A percentile compares a stretch with the other conserved stretches of the same genome.
phyloP scores from a whole-genome alignment of 2,113 vertebrate species.

The Maccullochella peelii region DNA sequence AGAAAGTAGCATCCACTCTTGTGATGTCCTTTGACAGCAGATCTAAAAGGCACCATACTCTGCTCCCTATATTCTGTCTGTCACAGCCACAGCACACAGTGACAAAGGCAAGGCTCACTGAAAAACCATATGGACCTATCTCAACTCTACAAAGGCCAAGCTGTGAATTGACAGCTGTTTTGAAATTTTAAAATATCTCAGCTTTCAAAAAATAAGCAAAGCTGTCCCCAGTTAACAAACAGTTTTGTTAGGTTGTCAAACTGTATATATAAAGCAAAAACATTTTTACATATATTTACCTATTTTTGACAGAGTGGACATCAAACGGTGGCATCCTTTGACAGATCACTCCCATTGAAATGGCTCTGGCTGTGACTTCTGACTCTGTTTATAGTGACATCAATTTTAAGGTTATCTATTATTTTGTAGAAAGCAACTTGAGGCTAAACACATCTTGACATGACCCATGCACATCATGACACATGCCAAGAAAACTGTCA shows the following conservation, averaged over 20 bases:
- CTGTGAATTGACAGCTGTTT: constrained; percentile 66
- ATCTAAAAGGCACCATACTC: constrained; percentile 56
- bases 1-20: constrained; percentile 38
- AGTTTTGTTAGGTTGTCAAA: constrained; percentile 60
- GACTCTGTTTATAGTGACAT: neutral
- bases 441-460: neutral
- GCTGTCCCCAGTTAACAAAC: constrained; percentile 28
- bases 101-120: constrained; percentile 33
- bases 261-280: constrained; percentile 24
- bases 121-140: constrained; percentile 36
- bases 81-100: constrained; percentile 50
- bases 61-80: constrained; percentile 54
- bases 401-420: neutral
- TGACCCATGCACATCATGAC: neutral
- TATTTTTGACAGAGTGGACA: constrained; percentile 36
- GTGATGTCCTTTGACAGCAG: constrained; percentile 67
- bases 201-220: constrained; percentile 44
- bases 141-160: constrained; percentile 21
- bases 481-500: neutral
- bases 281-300: constrained; percentile 33
- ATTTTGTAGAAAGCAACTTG: neutral
- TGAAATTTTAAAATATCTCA: constrained; percentile 62
- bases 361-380: neutral
- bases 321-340: constrained; percentile 25
- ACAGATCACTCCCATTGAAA: constrained; percentile 23